Percentiles rank a stretch among this genome's conserved stretches.
Evolutionary conservation across 2,797 vertebrate genomes (phyloP).

Genomic region (Bucorvus abyssinicus): DNA sequence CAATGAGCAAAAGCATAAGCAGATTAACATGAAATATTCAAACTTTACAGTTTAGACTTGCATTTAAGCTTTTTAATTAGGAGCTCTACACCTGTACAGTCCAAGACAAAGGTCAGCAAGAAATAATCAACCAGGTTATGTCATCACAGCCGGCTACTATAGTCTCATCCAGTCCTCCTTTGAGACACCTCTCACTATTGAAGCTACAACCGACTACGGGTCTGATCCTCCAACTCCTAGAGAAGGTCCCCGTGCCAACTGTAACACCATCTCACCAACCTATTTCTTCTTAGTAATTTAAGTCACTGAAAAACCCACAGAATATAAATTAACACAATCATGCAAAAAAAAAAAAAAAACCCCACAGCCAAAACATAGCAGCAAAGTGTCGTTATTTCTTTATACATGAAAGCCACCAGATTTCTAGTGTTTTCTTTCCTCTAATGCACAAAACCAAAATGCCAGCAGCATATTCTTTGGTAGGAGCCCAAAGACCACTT

Average conservation of each 20-base stretch:
- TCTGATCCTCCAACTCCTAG: background rate
- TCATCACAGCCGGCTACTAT: background rate
- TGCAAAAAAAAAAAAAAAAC: background rate
- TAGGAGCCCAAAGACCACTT: constrained; percentile 16
- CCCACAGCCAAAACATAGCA: background rate
- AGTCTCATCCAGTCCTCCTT: background rate
- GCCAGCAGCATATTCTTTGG: background rate
- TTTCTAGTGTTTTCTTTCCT: constrained; percentile 2
- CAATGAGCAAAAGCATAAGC: background rate
- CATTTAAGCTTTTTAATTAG: background rate
- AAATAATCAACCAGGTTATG: background rate
- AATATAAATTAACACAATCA: background rate
- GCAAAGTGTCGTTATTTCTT: background rate
- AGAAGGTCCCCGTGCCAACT: background rate
- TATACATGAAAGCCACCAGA: background rate
- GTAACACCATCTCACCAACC: background rate
- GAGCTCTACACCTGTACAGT: background rate
- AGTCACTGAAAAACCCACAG: constrained; percentile 28
- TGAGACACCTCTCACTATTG: background rate
- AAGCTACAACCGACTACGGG: background rate
- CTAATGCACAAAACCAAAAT: constrained; percentile 14
- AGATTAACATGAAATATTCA: background rate
- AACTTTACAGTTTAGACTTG: background rate
- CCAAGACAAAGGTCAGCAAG: background rate
- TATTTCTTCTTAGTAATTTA: constrained; percentile 3